Evolutionary conservation across 2,797 vertebrate genomes (phyloP).

Genomic region (Gambelia wislizenii): DNA sequence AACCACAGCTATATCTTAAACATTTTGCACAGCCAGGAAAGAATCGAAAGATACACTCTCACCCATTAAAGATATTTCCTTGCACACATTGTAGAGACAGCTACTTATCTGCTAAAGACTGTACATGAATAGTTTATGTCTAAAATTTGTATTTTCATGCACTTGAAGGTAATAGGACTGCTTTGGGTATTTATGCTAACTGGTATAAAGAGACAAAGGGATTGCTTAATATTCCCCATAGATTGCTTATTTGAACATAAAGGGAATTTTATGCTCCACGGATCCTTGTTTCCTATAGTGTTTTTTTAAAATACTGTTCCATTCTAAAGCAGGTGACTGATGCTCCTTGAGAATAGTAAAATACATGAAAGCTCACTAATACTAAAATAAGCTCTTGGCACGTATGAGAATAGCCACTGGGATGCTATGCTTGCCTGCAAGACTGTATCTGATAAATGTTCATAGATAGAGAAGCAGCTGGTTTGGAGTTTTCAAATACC

Average conservation of each 20-base stretch:
- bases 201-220: constrained; percentile 35
- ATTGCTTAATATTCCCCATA: background rate
- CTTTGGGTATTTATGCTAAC: background rate
- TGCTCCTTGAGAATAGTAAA: background rate
- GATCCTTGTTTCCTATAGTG: background rate
- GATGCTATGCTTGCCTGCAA: background rate
- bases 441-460: constrained; percentile 9
- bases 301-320: background rate
- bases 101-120: constrained; percentile 5
- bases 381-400: constrained; percentile 22
- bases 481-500: background rate
- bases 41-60: background rate
- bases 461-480: constrained; percentile 5
- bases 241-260: constrained; percentile 33
- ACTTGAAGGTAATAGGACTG: background rate
- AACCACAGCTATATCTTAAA: background rate
- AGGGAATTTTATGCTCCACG: background rate
- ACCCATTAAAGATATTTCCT: background rate
- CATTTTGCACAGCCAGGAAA: background rate
- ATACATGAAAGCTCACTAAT: background rate
- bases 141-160: constrained; percentile 11
- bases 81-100: constrained; percentile 7
- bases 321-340: background rate
- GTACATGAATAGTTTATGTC: background rate
- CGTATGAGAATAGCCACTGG: background rate